Evolutionary conservation across 2,113 vertebrate species (phyloP).

Genomic region (Dromaius novaehollandiae): DNA sequence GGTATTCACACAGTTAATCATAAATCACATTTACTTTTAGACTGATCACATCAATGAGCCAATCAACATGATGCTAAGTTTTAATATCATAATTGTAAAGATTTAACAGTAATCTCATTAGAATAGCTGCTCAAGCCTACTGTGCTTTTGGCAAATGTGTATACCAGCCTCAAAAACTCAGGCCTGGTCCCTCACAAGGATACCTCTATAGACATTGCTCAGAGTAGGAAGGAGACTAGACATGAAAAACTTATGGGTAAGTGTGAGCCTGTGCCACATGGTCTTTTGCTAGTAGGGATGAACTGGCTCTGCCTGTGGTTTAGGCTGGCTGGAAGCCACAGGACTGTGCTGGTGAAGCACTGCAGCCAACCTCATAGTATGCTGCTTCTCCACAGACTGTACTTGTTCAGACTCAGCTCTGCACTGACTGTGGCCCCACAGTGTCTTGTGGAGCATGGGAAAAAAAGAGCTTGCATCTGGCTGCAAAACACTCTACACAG

Average conservation of each 20-base stretch:
- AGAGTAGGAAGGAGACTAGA: rapidly evolving
- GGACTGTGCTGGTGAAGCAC: rapidly evolving
- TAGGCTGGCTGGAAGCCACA: neutral
- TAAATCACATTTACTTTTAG: neutral
- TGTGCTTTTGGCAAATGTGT: neutral
- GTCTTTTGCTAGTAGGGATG: neutral
- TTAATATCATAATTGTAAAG: neutral
- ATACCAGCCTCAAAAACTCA: neutral
- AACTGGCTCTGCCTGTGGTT: neutral
- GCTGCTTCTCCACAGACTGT: neutral
- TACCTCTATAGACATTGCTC: neutral
- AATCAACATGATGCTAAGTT: neutral
- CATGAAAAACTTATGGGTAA: too few species aligned
- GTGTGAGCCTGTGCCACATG: rapidly evolving
- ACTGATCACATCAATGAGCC: neutral
- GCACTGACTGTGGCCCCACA: neutral
- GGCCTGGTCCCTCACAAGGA: neutral
- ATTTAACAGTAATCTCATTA: neutral
- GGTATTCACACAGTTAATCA: neutral
- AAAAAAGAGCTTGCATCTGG: neutral
- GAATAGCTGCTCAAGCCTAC: neutral
- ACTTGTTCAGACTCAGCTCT: neutral
- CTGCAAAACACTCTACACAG: neutral
- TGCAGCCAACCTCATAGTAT: neutral
- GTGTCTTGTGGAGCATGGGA: neutral